A percentile compares a stretch with the other conserved stretches of the same genome.
Conservation (phyloP, 2,888 invertebrate species). For the Oscheius myriophilus region DNA sequence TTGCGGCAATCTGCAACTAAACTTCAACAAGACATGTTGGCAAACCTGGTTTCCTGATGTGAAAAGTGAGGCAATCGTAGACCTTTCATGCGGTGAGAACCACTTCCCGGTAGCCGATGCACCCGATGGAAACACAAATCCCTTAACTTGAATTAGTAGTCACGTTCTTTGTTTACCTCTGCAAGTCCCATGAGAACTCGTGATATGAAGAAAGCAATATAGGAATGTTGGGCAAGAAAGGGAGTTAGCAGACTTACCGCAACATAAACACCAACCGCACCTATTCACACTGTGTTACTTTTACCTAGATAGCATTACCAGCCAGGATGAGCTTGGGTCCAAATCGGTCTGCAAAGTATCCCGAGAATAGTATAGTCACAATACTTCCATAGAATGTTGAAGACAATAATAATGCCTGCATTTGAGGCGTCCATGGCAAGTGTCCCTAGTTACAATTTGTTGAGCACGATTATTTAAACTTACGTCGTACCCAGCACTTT, state of each 20-base stretch:
- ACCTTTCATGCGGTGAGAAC: conserved; percentile 57
- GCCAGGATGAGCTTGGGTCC: conserved; percentile 58
- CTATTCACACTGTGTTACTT: no score
- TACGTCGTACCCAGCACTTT: conserved; percentile 34
- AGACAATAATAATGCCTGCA: conserved; percentile 56
- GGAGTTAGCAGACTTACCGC: conserved; percentile 51
- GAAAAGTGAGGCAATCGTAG: conserved; percentile 57
- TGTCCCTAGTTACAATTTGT: no score
- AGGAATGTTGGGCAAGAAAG: conserved; percentile 46
- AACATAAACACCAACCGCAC: conserved; percentile 38
- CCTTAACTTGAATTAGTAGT: no score
- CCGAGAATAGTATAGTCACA: conserved; percentile 52
- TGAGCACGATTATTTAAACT: conserved; percentile 2
- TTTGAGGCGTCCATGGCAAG: conserved; percentile 52
- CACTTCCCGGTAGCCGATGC: conserved; percentile 50
- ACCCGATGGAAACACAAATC: conserved; percentile 53
- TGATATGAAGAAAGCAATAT: conserved; percentile 43
- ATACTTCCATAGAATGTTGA: conserved; percentile 61
- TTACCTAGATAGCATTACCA: no score
- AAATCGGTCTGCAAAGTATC: conserved; percentile 56
- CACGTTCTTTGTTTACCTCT: no score
- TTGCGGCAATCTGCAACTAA: conserved; percentile 35
- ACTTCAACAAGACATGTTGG: background rate
- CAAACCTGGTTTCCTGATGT: conserved; percentile 60
- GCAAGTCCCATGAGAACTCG: conserved; percentile 61